Percentiles rank a stretch among this genome's conserved stretches.
These are phyloP conservation scores for Eupithecia tripunctaria DNA, from an alignment of 2,888 invertebrate genomes.

Conservation along the genomic window DNA sequence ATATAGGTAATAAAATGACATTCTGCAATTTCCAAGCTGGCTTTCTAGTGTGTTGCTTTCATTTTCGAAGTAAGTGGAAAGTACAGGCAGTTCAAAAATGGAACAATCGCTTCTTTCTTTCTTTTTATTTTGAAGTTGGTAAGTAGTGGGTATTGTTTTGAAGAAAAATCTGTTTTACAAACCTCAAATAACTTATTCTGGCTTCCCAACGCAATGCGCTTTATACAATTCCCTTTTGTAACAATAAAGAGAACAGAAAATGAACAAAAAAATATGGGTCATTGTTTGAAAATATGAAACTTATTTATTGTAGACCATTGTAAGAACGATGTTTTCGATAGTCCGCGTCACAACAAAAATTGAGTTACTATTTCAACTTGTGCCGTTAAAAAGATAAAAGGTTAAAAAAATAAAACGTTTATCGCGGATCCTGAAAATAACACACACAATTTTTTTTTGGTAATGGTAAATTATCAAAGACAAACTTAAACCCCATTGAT, in stretches of 20 bases:
- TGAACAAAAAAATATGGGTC: neutral
- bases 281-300: neutral
- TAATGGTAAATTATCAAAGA: too few species aligned
- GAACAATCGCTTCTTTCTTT: neutral
- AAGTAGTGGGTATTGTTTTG: neutral
- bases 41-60: neutral
- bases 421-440: too few species aligned
- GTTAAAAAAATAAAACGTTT: too few species aligned
- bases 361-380: neutral
- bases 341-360: neutral
- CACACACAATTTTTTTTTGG: too few species aligned
- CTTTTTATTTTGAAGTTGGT: neutral
- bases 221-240: neutral
- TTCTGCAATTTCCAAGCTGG: neutral
- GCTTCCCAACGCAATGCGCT: neutral
- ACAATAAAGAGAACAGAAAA: neutral
- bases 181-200: constrained; percentile 12
- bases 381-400: too few species aligned
- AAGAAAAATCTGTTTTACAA: neutral
- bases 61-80: neutral
- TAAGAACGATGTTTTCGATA: neutral
- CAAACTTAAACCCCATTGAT: too few species aligned
- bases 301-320: neutral
- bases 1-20: constrained; percentile 1
- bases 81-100: too few species aligned